Percentiles rank a stretch among this genome's conserved stretches.
phyloP scores from a whole-genome alignment of 2,888 invertebrate species.

The Exephanes ischioxanthus region DNA sequence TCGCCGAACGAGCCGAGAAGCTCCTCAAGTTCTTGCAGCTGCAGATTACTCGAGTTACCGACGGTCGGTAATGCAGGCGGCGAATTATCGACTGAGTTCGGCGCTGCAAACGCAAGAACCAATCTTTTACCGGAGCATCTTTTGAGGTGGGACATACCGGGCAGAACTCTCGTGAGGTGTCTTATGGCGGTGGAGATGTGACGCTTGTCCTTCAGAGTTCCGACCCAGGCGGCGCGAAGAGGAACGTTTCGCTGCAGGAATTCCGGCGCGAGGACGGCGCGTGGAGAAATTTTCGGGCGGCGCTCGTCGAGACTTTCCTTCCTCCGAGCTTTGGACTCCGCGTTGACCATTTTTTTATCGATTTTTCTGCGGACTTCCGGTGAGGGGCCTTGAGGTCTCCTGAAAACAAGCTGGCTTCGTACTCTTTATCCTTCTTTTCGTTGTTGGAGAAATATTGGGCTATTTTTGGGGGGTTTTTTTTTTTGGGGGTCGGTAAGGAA shows the following conservation, averaged over 20 bases:
- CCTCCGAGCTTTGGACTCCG: conserved; percentile 50
- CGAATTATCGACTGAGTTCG: conserved; percentile 14
- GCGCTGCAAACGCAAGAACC: conserved; percentile 85
- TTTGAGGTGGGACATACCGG: conserved; percentile 90
- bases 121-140: conserved; percentile 88
- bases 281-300: conserved; percentile 62
- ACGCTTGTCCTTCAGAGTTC: conserved; percentile 87
- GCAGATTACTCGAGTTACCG: conserved; percentile 22
- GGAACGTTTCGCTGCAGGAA: conserved; percentile 85
- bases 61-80: conserved; percentile 26
- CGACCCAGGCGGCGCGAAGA: conserved; percentile 87
- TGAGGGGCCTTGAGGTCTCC: conserved; percentile 61
- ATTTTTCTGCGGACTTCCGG: background rate
- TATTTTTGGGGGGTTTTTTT: no score
- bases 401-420: conserved; percentile 78
- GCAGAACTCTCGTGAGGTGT: conserved; percentile 87
- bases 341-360: background rate
- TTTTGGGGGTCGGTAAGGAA: no score
- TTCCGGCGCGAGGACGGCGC: conserved; percentile 87
- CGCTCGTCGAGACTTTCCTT: conserved; percentile 55
- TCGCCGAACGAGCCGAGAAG: conserved; percentile 81
- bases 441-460: background rate
- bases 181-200: conserved; percentile 89
- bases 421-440: conserved; percentile 28
- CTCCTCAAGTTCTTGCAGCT: conserved; percentile 81